Conservation (phyloP, 2,888 invertebrate genomes). For the Sinhomidia bicolor region DNA sequence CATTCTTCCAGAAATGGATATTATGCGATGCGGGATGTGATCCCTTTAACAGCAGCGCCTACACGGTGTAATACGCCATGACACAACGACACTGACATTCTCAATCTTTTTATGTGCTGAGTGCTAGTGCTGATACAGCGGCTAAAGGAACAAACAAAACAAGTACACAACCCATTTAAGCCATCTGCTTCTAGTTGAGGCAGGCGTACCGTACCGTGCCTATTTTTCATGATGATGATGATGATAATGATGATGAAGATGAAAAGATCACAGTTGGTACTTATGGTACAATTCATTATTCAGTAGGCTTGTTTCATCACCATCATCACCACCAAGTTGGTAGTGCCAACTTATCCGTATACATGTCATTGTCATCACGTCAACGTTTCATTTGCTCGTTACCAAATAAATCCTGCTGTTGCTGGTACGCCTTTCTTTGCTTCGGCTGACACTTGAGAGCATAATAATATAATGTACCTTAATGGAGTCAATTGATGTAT, state of each 20-base stretch:
- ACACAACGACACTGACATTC: not conserved
- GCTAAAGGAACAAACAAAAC: not conserved
- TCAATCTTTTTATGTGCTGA: not conserved
- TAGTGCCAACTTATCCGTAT: not conserved
- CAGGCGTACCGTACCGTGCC: too few species aligned
- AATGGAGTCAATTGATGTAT: slow-evolving; percentile 52
- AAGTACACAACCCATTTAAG: not conserved
- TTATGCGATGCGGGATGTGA: slow-evolving; percentile 8
- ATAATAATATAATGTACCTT: not conserved
- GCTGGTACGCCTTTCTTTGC: not conserved
- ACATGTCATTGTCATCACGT: not conserved
- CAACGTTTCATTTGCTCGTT: slow-evolving; percentile 5
- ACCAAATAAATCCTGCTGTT: not conserved
- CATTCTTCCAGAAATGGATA: slow-evolving; percentile 33
- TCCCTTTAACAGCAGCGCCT: not conserved
- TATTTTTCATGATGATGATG: not conserved
- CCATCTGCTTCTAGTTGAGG: slow-evolving; percentile 42
- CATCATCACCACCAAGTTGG: not conserved
- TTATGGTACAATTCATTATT: slow-evolving; percentile 38
- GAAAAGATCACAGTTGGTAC: slow-evolving; percentile 58
- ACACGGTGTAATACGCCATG: not conserved
- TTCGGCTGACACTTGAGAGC: slow-evolving; percentile 38
- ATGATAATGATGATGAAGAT: slow-evolving; percentile 10
- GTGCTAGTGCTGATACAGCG: not conserved
- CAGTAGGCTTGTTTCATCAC: not conserved